Percentiles rank a stretch among this genome's conserved stretches.
Evolutionary conservation across 2,797 vertebrate species (phyloP).

Genomic region (Parauchenoglanis punctatus): DNA sequence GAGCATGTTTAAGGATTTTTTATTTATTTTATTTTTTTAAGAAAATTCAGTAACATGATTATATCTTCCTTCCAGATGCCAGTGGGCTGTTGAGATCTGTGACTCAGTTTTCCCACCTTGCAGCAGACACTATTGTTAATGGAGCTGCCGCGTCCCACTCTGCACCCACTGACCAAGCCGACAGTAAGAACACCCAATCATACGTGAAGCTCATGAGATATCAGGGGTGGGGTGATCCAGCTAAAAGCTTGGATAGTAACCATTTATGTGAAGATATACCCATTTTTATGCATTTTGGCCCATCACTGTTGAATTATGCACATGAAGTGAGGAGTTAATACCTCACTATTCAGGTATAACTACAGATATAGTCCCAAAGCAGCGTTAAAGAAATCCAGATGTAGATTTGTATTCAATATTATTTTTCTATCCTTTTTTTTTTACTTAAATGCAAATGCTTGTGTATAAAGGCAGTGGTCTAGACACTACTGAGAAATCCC

Average conservation of each 20-base stretch:
- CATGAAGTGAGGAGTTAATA: neutral
- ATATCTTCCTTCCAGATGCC: constrained; percentile 70
- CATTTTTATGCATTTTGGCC: neutral
- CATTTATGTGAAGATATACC: neutral
- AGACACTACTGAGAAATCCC: neutral
- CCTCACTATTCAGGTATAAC: neutral
- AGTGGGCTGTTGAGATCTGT: constrained; percentile 80
- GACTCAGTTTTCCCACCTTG: constrained; percentile 86
- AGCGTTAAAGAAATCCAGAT: neutral
- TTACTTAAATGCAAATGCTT: neutral
- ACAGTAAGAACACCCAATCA: constrained; percentile 75
- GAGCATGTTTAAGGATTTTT: neutral
- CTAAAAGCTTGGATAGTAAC: neutral
- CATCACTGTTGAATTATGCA: neutral
- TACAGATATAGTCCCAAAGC: neutral
- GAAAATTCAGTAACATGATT: neutral
- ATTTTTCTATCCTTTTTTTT: neutral
- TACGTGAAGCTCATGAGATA: neutral
- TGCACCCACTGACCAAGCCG: constrained; percentile 85
- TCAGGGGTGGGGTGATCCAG: neutral
- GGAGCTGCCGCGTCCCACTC: constrained; percentile 83
- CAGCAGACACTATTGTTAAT: constrained; percentile 87
- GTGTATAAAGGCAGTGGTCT: neutral
- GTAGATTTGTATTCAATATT: neutral
- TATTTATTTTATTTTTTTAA: too few relatives aligned